phyloP scores from a whole-genome alignment of 1,140 invertebrate genomes.

The Thrips palmi region DNA sequence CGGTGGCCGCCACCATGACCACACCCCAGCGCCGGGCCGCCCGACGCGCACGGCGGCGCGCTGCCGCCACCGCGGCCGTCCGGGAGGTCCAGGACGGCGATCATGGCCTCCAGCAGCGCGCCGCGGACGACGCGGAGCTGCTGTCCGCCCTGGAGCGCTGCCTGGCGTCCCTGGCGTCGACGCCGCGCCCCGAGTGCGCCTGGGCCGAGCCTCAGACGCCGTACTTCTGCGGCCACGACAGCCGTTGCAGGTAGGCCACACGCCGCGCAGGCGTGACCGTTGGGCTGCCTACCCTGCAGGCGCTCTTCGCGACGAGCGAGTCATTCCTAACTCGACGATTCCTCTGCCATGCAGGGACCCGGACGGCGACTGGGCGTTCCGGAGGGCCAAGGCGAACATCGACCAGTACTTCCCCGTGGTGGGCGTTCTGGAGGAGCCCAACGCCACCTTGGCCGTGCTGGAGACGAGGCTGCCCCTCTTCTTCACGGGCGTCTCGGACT shows the following conservation, averaged over 20 bases:
- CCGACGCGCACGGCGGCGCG: too few relatives aligned
- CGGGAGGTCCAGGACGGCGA: too few relatives aligned
- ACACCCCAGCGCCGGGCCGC: too few relatives aligned
- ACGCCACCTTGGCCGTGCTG: constrained; percentile 34
- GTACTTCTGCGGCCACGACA: constrained; percentile 46
- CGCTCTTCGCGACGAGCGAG: not conserved
- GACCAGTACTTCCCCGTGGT: constrained; percentile 43
- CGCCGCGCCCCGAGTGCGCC: constrained; percentile 24
- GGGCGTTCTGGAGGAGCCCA: constrained; percentile 41
- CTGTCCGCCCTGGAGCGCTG: too few relatives aligned
- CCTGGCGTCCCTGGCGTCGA: too few relatives aligned
- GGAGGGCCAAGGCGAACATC: constrained; percentile 40
- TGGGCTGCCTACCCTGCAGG: not conserved
- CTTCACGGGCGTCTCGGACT: constrained; percentile 31
- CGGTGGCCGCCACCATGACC: too few relatives aligned
- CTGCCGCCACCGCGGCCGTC: too few relatives aligned
- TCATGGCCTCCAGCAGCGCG: too few relatives aligned
- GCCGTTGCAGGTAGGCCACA: constrained; percentile 37
- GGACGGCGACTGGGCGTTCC: constrained; percentile 39
- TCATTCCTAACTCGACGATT: not conserved
- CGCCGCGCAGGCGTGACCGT: too few relatives aligned
- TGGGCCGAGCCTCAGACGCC: constrained; percentile 32
- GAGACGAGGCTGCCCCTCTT: constrained; percentile 37
- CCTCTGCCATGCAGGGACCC: constrained; percentile 26
- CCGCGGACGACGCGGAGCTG: too few relatives aligned